Conservation (phyloP, 2,888 invertebrate genomes). For the Zaprionus lineosus region DNA sequence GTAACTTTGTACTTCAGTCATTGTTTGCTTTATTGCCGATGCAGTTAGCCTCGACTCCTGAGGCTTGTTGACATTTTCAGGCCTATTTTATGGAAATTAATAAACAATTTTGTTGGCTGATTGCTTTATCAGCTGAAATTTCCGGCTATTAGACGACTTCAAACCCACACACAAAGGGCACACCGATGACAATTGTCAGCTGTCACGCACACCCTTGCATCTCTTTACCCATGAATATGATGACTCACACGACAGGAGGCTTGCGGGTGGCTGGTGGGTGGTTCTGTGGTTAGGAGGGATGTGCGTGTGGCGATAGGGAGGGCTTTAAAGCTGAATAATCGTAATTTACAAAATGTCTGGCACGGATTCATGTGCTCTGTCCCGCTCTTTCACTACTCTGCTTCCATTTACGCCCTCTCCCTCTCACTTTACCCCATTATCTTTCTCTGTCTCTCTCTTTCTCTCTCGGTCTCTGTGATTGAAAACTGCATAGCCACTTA, state of each 20-base stretch:
- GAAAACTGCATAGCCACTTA: slow-evolving; percentile 53
- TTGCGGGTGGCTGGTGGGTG: too few species aligned
- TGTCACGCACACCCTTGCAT: slow-evolving; percentile 46
- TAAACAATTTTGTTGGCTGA: slow-evolving; percentile 45
- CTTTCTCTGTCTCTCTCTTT: neutral
- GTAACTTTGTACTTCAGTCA: neutral
- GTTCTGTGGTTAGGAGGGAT: too few species aligned
- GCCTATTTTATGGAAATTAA: slow-evolving; percentile 31
- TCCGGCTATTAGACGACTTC: slow-evolving; percentile 38
- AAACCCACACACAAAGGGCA: neutral
- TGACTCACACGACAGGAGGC: slow-evolving; percentile 22
- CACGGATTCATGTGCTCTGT: too few species aligned
- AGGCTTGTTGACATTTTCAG: slow-evolving; percentile 5
- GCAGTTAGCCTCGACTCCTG: slow-evolving; percentile 12
- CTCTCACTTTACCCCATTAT: neutral
- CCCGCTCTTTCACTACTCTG: neutral
- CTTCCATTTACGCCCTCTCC: neutral
- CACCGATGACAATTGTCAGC: slow-evolving; percentile 50
- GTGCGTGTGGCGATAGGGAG: slow-evolving; percentile 4
- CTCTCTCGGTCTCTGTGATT: slow-evolving; percentile 19
- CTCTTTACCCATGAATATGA: slow-evolving; percentile 6
- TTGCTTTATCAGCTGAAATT: slow-evolving; percentile 51
- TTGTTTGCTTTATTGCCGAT: neutral
- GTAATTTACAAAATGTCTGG: slow-evolving; percentile 34
- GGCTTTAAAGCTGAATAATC: slow-evolving; percentile 41